These are phyloP conservation scores for Phyllotreta striolata DNA, from an alignment of 2,888 invertebrate species.

Conservation along the genomic window DNA sequence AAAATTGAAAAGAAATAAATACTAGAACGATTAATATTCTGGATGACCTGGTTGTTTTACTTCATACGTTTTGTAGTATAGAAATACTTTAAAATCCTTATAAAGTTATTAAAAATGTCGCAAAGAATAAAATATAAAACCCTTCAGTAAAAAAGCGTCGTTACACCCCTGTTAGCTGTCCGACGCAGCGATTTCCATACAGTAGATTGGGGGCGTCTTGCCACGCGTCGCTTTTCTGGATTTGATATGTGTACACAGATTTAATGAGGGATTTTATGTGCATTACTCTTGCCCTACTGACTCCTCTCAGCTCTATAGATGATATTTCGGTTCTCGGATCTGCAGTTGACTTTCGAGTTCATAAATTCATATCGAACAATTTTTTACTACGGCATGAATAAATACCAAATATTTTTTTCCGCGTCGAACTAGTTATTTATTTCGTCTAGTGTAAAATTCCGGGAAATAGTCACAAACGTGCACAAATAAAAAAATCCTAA, in stretches of 20 bases:
- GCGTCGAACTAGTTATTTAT: too few relatives aligned
- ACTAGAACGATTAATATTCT: constrained; percentile 11
- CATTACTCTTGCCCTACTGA: constrained; percentile 62
- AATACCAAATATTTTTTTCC: too few relatives aligned
- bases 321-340: too few relatives aligned
- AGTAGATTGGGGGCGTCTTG: constrained; percentile 26
- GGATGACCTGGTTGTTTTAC: too few relatives aligned
- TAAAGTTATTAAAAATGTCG: too few relatives aligned
- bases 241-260: constrained; percentile 59
- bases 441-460: too few relatives aligned
- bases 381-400: not conserved
- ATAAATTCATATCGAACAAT: not conserved
- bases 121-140: too few relatives aligned
- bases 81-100: too few relatives aligned
- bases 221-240: constrained; percentile 55
- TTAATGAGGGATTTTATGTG: constrained; percentile 63
- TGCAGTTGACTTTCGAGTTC: too few relatives aligned
- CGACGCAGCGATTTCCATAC: not conserved
- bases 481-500: not conserved
- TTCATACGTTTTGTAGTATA: too few relatives aligned
- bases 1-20: constrained; percentile 49
- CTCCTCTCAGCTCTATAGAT: constrained; percentile 39
- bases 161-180: too few relatives aligned
- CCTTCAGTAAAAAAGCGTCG: too few relatives aligned
- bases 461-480: not conserved